Evolutionary conservation across 2,113 vertebrate genomes (phyloP).

Genomic region (Crotalus horridus): DNA sequence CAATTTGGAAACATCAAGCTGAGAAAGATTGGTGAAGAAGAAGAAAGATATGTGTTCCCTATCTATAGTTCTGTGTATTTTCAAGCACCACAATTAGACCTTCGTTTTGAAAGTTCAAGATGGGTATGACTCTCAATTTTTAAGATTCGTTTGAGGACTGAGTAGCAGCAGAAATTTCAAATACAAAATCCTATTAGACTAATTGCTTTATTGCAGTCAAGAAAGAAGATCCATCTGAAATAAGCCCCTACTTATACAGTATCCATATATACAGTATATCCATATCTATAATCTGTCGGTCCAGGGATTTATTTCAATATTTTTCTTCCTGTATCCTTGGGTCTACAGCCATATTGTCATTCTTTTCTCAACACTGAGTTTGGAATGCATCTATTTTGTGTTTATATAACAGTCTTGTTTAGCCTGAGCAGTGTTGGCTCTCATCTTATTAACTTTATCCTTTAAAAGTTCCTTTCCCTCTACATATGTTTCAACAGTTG

Average conservation of each 20-base stretch:
- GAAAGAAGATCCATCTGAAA: not conserved
- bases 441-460: not conserved
- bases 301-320: too few species aligned
- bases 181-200: not conserved
- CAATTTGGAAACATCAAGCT: not conserved
- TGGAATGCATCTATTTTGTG: not conserved
- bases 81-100: not conserved
- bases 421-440: not conserved
- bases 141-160: not conserved
- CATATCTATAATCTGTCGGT: not conserved
- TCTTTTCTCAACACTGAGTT: not conserved
- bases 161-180: not conserved
- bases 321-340: not conserved
- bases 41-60: not conserved
- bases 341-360: not conserved
- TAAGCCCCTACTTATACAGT: not conserved
- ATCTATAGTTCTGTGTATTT: not conserved
- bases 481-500: not conserved
- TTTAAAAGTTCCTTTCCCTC: not conserved
- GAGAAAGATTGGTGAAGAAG: not conserved
- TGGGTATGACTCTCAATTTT: not conserved
- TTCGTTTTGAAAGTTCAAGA: not conserved
- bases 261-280: not conserved
- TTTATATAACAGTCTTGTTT: not conserved
- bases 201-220: not conserved